Percentiles rank a stretch among this genome's conserved stretches.
phyloP scores from a whole-genome alignment of 1,140 invertebrate species.

The Philopotamus ludificatus region DNA sequence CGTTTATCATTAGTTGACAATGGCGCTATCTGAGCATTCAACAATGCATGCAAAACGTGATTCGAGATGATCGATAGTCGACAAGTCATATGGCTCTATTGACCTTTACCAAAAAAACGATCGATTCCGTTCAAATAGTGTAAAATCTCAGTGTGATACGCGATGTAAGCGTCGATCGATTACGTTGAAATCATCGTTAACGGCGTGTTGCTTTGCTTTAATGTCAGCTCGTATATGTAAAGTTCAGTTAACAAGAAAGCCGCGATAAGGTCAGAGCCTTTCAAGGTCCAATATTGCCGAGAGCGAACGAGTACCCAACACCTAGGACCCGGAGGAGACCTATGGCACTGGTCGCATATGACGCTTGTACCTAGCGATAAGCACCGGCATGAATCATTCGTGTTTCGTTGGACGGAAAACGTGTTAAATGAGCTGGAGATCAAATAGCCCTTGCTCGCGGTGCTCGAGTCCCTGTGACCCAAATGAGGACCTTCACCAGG shows the following conservation, averaged over 20 bases:
- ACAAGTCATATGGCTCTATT: background rate
- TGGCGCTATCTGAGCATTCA: conserved; percentile 2
- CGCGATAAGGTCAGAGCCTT: too few species aligned
- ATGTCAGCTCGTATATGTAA: too few species aligned
- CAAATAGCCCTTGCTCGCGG: conserved; percentile 10
- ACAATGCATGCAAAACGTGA: background rate
- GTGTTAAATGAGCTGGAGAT: conserved; percentile 36
- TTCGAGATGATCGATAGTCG: background rate
- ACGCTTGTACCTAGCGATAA: conserved; percentile 15
- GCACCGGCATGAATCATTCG: conserved; percentile 32
- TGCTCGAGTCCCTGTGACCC: background rate
- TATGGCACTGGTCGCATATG: conserved; percentile 1
- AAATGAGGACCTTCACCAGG: conserved; percentile 3
- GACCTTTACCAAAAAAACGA: background rate
- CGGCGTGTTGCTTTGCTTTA: too few species aligned
- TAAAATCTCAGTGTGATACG: too few species aligned
- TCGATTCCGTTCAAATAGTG: background rate
- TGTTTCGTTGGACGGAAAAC: conserved; percentile 40
- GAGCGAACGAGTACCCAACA: background rate
- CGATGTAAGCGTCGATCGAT: too few species aligned
- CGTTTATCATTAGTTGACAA: conserved; percentile 6
- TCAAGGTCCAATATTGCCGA: background rate
- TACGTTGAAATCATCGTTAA: too few species aligned
- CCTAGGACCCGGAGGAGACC: too few species aligned
- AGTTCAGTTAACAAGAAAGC: too few species aligned